Base-by-base conservation (phyloP, 2,797 vertebrate genomes). In the Erpetoichthys calabaricus region DNA sequence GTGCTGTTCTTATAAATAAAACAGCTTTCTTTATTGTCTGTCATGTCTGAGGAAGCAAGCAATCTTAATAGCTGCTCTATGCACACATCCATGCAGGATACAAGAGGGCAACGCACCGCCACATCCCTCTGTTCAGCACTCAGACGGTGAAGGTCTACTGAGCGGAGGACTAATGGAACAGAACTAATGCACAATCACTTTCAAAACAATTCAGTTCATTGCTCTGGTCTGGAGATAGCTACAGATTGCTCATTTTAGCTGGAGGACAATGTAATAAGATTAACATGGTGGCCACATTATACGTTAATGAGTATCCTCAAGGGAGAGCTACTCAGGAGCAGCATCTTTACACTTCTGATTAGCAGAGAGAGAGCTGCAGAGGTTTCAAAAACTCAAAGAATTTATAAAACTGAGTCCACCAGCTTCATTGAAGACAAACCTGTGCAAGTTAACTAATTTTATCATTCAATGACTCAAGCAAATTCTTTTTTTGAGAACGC, bases 231-330 rank as follows among this genome's bases (percentile, higher is more conserved):
- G 45, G 56, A 51, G 50, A 25, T 51, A n/a, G 50, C 5, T 51
- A 51, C 8, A 53, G 57, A 61, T 61, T 47, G 57, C 44, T 57
- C 51, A 53, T 61, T 6, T 6, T 46, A 9, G 42, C 51, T 6
- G 42, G 6, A 47, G 45, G 50, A 61, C 51, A 49, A 5, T 60
- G 62, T 69, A 73, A 75, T 67, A 64, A 67, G 68, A 70, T 70
- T 70, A 66, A 68, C 62, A 61, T 68, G 59, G 58, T 55, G 42
- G 65, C 4, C 60, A 61, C 66, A 55, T 66, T 64, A 63, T 64
- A 64, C 54, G 61, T 57, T 53, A 63, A 44, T 65, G 52, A 69
- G 62, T 45, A 53, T 45, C 63, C 0, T 0, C 65, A 59, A 65
- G 56, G 56, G 56, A 44, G 42, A 6, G 42, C 3, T n/a, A 8